These are phyloP conservation scores for Himalopsyche tibetana DNA, from an alignment of 2,888 invertebrate species.

Conservation along the genomic window DNA sequence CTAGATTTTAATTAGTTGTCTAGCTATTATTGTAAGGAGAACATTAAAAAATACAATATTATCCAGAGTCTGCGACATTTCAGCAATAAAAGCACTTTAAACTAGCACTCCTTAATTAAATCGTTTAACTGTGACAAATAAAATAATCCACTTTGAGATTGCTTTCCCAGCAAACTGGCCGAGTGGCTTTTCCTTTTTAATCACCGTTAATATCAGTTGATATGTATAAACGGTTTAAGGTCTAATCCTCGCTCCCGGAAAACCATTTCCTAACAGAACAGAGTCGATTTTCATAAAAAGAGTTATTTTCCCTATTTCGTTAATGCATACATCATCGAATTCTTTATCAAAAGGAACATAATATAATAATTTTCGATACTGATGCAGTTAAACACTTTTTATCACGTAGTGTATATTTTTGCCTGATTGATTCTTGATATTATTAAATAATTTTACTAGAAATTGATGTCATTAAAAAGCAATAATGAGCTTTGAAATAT, in stretches of 20 bases:
- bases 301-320: not conserved
- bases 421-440: not conserved
- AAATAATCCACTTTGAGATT: conserved; percentile 43
- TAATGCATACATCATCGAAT: conserved; percentile 24
- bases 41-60: conserved; percentile 37
- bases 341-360: not conserved
- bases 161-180: conserved; percentile 38
- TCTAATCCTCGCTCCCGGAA: conserved; percentile 23
- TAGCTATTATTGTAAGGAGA: too few species aligned
- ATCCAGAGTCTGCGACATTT: not conserved
- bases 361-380: too few species aligned
- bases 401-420: too few species aligned
- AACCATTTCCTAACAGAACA: not conserved
- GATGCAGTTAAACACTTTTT: too few species aligned
- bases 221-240: conserved; percentile 42
- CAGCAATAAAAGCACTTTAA: conserved; percentile 31
- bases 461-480: too few species aligned
- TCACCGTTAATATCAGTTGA: conserved; percentile 38
- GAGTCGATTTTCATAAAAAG: conserved; percentile 11
- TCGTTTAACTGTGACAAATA: conserved; percentile 42
- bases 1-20: too few species aligned
- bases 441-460: not conserved
- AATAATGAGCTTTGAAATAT: too few species aligned
- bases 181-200: conserved; percentile 35
- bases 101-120: conserved; percentile 32